These are phyloP conservation scores for Ecdyonurus torrentis DNA, from an alignment of 2,888 invertebrate genomes.

Conservation along the genomic window DNA sequence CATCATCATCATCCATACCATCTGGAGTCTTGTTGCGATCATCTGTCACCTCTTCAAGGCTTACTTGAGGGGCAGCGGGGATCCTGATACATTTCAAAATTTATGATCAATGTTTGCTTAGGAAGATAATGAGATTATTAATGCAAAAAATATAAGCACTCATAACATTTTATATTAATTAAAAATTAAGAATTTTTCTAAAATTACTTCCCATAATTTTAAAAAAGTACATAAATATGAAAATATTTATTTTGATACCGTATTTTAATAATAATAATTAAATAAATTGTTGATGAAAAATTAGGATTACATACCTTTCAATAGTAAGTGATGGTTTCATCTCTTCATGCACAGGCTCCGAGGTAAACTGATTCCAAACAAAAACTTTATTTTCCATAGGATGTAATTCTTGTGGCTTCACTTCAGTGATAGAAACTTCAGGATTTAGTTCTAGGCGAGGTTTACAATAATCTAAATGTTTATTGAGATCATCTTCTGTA, in stretches of 20 bases:
- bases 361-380: conserved; percentile 43
- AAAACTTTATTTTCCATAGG: conserved; percentile 69
- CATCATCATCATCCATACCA: conserved; percentile 26
- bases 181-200: too few species aligned
- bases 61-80: neutral
- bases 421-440: conserved; percentile 14
- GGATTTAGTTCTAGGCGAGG: neutral
- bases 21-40: conserved; percentile 30
- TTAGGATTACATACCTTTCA: too few species aligned
- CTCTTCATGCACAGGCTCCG: neutral
- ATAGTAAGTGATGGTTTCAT: neutral
- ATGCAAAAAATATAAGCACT: too few species aligned
- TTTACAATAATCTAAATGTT: neutral
- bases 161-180: too few species aligned
- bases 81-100: too few species aligned
- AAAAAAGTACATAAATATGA: too few species aligned
- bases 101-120: too few species aligned
- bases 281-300: too few species aligned
- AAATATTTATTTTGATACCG: too few species aligned
- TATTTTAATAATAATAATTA: too few species aligned
- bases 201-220: too few species aligned
- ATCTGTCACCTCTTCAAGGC: conserved; percentile 17
- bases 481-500: conserved; percentile 17
- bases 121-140: too few species aligned
- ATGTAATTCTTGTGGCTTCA: conserved; percentile 33